Evolutionary conservation across 2,888 invertebrate genomes (phyloP), one percentile per base, ranked within the genome.

Genomic region (Agrypnus murinus): DNA sequence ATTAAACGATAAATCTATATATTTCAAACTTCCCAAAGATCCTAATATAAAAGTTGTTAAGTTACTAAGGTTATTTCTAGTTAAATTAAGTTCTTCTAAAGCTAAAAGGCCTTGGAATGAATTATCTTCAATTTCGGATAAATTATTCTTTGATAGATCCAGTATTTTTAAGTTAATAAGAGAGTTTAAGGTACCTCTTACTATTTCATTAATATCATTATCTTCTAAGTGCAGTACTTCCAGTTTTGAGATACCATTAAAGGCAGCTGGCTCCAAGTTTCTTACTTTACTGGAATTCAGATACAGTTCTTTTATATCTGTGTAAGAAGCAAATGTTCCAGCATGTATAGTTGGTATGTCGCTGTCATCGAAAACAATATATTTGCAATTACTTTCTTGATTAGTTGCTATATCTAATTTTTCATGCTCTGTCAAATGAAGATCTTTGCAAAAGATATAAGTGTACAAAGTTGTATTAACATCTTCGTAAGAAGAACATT

Each of bases 181-280:
- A 0, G 55, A 43, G 36, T 64, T 53, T 4, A 64, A n/a, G 1
- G 15, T 32, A 12, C 64, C 64, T 55, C 43, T 12, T 1, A 12
- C 3, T 40, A 64, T 40, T 9, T 17, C 31, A n/a, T 12, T 40
- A 31, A 64, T 38, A 8, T 36, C 12, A 17, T 64, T 64, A 31
- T 31, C 12, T 17, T n/a, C n/a, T n/a, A n/a, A n/a, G n/a, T n/a
- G n/a, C n/a, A n/a, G n/a, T n/a, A n/a, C n/a, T n/a, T 19, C 2
- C 17, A 55, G 10, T 14, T 25, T 34, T 15, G 15, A 31, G 12
- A 66, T 25, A 14, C 66, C 66, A 31, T 10, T 32, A 25, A 66
- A 66, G 9, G 66, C 66, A 10, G 50, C 59, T n/a, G 59, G 66
- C 32, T 50, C 19, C 2, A 66, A 10, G 5, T 25, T 25, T 2